phyloP scores from a whole-genome alignment of 1,140 invertebrate genomes.

The Leptonema lineaticorne region DNA sequence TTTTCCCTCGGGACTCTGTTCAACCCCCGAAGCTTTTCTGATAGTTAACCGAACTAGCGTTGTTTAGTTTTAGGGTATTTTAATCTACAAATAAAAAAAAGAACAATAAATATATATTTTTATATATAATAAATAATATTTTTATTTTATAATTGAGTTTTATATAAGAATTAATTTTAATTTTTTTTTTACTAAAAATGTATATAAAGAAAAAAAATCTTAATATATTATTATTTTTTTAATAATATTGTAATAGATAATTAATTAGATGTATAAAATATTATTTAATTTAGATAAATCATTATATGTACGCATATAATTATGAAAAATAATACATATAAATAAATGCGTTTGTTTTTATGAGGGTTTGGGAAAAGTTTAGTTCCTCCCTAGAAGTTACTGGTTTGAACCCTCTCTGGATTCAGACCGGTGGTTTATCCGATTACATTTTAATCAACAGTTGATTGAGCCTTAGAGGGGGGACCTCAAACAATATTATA shows the following conservation, averaged over 20 bases:
- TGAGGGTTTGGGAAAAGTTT: neutral
- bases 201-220: neutral
- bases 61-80: slow-evolving; percentile 14
- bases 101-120: too few species aligned
- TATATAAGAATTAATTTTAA: too few species aligned
- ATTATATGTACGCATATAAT: too few species aligned
- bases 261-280: too few species aligned
- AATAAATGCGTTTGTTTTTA: slow-evolving; percentile 1
- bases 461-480: slow-evolving; percentile 37
- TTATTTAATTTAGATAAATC: too few species aligned
- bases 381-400: neutral
- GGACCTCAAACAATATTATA: slow-evolving; percentile 36
- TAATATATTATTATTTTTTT: neutral
- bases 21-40: neutral
- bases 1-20: slow-evolving; percentile 20
- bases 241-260: neutral
- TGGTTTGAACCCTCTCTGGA: slow-evolving; percentile 14
- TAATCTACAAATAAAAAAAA: too few species aligned
- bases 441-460: slow-evolving; percentile 43
- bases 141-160: too few species aligned
- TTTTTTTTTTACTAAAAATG: too few species aligned
- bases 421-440: slow-evolving; percentile 38
- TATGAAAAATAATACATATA: too few species aligned
- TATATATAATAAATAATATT: too few species aligned
- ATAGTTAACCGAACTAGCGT: slow-evolving; percentile 2